Percentiles rank a stretch among this genome's conserved stretches.
Conservation (phyloP, 30 jellyfish, hydroid and myxozoan genomes). For the Cassiopea andromeda region DNA sequence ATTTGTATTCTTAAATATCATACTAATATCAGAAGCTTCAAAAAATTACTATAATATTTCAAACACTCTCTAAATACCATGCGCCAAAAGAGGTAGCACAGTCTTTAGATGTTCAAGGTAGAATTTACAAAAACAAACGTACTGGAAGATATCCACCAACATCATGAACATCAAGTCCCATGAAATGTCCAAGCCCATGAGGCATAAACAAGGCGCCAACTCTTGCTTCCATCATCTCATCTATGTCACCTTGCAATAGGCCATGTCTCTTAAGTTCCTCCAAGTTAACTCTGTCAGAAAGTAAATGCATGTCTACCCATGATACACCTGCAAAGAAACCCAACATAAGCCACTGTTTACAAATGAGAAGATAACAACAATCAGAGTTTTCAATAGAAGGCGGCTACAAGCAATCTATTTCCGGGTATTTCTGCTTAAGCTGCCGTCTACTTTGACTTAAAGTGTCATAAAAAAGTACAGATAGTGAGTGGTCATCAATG, state of each 20-base stretch:
- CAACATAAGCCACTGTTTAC: background rate
- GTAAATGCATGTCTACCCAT: conserved; percentile 94
- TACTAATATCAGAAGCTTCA: too few species aligned
- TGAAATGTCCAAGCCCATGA: conserved; percentile 94
- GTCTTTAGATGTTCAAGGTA: too few species aligned
- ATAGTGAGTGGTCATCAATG: too few species aligned
- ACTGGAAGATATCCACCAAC: conserved; percentile 88
- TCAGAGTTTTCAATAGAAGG: background rate
- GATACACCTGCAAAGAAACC: conserved; percentile 62
- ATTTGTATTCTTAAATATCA: too few species aligned
- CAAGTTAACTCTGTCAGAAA: conserved; percentile 84
- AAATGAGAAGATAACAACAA: background rate
- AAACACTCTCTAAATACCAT: too few species aligned
- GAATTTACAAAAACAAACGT: too few species aligned
- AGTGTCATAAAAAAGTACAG: too few species aligned
- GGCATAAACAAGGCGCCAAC: conserved; percentile 94
- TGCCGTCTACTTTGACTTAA: too few species aligned
- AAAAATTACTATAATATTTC: too few species aligned
- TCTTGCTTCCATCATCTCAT: conserved; percentile 89
- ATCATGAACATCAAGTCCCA: conserved; percentile 97
- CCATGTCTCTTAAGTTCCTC: conserved; percentile 91
- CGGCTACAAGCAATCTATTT: too few species aligned
- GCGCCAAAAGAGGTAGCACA: too few species aligned
- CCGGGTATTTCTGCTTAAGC: too few species aligned
- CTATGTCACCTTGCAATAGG: conserved; percentile 86